Conservation (phyloP, 2,888 invertebrate species). For the Aporophyla nigra region DNA sequence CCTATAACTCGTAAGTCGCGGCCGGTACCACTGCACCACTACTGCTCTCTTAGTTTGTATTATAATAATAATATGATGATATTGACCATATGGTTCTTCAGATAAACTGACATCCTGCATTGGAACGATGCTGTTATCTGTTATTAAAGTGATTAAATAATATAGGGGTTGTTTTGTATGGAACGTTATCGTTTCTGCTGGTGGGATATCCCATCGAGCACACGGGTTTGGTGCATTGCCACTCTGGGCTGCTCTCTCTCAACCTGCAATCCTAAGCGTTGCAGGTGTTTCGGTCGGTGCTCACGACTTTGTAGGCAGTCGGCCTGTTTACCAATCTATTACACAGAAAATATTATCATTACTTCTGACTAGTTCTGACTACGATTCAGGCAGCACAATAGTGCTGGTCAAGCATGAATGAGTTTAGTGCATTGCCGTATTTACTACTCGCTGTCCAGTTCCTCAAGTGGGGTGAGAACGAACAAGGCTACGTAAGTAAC, state of each 20-base stretch:
- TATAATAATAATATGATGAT: no score
- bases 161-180: not conserved
- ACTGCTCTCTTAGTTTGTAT: no score
- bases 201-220: not conserved
- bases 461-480: not conserved
- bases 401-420: conserved; percentile 19
- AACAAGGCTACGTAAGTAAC: not conserved
- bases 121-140: no score
- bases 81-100: no score
- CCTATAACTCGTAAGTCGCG: no score
- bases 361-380: not conserved
- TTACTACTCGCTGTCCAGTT: not conserved
- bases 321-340: not conserved
- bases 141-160: not conserved
- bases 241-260: not conserved
- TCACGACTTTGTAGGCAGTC: not conserved
- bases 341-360: not conserved
- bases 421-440: conserved; percentile 5
- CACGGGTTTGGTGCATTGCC: not conserved
- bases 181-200: not conserved
- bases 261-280: not conserved
- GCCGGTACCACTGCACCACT: no score
- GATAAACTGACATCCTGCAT: no score
- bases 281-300: not conserved
- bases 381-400: not conserved